phyloP scores from a whole-genome alignment of 2,888 invertebrate species.

The Tetrapedia diversipes region DNA sequence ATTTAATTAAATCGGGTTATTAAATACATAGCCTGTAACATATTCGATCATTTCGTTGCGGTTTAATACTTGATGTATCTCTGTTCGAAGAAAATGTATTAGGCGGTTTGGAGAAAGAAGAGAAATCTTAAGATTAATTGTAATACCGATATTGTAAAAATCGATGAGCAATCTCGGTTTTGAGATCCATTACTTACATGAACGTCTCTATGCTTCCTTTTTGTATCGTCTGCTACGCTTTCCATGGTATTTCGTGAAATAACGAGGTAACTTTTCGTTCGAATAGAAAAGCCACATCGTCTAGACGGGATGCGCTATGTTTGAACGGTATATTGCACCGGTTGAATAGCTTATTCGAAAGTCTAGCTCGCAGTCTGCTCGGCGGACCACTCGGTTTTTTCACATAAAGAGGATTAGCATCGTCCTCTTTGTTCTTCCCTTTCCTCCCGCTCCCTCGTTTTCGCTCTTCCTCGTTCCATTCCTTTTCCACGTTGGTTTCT shows the following conservation, averaged over 20 bases:
- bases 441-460: background rate
- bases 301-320: constrained; percentile 70
- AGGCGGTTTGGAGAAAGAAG: background rate
- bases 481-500: background rate
- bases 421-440: constrained; percentile 44
- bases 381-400: constrained; percentile 62
- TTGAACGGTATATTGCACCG: constrained; percentile 69
- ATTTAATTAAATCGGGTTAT: constrained; percentile 71
- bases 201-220: background rate
- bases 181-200: background rate
- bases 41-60: background rate
- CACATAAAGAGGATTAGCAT: constrained; percentile 67
- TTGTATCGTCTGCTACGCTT: background rate
- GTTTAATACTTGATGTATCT: background rate
- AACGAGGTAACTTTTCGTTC: constrained; percentile 70
- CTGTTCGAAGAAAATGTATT: background rate
- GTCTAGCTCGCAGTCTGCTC: constrained; percentile 54
- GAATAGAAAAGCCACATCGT: constrained; percentile 61
- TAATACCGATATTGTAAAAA: too few relatives aligned
- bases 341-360: constrained; percentile 69
- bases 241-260: constrained; percentile 56
- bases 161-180: too few relatives aligned
- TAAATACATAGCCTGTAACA: constrained; percentile 7
- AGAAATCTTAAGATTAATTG: background rate
- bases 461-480: background rate